Base-by-base conservation (phyloP, 35 echinoderm and acorn worm species). In the Heliocidaris tuberculata region DNA sequence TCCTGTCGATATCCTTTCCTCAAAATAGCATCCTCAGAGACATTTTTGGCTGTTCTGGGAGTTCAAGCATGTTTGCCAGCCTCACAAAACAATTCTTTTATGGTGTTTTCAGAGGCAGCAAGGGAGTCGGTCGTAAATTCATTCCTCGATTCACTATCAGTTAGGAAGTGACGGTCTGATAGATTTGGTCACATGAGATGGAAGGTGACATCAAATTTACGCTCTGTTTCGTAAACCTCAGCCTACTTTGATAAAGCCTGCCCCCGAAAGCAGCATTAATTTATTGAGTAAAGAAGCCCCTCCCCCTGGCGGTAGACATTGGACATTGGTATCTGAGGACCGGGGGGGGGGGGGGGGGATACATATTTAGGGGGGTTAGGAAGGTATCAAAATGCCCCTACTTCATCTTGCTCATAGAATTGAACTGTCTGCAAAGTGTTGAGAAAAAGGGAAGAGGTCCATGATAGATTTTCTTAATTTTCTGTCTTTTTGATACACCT, bases 11-110 rank as follows among this genome's bases (percentile, higher is more conserved):
- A 78, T 4, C 65, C 52, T 78, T 78, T 78, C 19, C 65, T 78
- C 17, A 19, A 27, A 70, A 70, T 70, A 70, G 24, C 60, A 78
- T 78, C 65, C 65, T n/a, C 65, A 5, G 27, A 27, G 65, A 21
- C 65, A 27, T n/a, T 78, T 78, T 27, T 8, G 60, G 21, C 65
- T 78, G 27, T 78, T 24, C 1, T 21, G 65, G 65, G 65, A 78
- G 65, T 78, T 78, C 65, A 78, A 78, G 21, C 65, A 78, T 78
- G 65, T n/a, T 78, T 19, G 65, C 65, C 7, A n/a, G 65, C 21
- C 65, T 78, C 65, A 78, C 65, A 78, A 78, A 78, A 78, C 65
- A 78, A 78, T 78, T 78, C 65, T 78, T 78, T 78, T 78, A 78
- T 78, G 65, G 65, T 78, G 21, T 78, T 78, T 78, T n/a, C 27